Percentiles rank a stretch among this genome's conserved stretches.
These are phyloP conservation scores for Catagonus wagneri DNA, from an alignment of 2,113 vertebrate genomes.

Conservation along the genomic window DNA sequence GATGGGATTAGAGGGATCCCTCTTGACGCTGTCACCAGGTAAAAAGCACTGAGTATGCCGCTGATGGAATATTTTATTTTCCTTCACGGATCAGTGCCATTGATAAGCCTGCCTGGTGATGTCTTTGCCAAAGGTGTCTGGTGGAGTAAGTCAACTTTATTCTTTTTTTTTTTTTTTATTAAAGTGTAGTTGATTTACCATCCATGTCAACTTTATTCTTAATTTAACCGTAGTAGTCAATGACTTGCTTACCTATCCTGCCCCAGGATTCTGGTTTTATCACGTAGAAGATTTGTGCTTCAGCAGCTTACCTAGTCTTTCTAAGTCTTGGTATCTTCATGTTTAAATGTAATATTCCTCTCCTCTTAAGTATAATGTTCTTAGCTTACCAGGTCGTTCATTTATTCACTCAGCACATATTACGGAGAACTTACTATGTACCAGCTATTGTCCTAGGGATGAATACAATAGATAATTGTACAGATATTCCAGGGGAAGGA, in stretches of 20 bases:
- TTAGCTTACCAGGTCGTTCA: slow-evolving; percentile 9
- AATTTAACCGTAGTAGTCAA: neutral
- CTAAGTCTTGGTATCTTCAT: neutral
- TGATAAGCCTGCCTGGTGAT: neutral
- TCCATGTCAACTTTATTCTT: neutral
- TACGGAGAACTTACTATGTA: neutral
- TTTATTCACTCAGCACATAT: neutral
- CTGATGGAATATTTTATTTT: neutral
- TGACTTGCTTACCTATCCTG: neutral
- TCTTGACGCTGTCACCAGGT: neutral
- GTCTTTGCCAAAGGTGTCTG: slow-evolving; percentile 20
- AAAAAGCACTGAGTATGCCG: neutral
- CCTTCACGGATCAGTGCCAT: neutral
- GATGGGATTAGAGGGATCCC: neutral
- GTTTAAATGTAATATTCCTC: neutral
- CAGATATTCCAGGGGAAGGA: slow-evolving; percentile 1
- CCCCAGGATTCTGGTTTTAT: slow-evolving; percentile 12
- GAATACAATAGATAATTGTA: neutral
- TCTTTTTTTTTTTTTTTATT: too few relatives aligned
- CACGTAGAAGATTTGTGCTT: neutral
- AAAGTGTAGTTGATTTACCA: too few relatives aligned
- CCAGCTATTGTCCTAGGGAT: neutral
- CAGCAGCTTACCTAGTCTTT: neutral
- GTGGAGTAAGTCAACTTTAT: neutral
- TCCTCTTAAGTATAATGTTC: neutral